Percentiles rank a stretch among this genome's conserved stretches.
Conservation (phyloP, 2,113 vertebrate species). For the Acrocephalus kingi region DNA sequence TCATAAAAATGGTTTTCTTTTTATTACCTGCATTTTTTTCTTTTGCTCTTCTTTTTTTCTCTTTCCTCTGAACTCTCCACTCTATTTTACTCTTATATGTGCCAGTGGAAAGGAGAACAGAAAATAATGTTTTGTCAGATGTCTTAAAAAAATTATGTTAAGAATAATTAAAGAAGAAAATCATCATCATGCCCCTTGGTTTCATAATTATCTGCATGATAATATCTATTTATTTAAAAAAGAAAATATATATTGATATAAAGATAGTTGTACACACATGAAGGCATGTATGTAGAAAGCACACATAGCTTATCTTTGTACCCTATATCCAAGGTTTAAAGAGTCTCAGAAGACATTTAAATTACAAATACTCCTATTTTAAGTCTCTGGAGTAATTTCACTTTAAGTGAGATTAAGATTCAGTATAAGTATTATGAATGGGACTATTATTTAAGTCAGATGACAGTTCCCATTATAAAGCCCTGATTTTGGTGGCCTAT, state of each 20-base stretch:
- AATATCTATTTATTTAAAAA: not conserved
- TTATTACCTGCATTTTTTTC: not conserved
- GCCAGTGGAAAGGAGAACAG: not conserved
- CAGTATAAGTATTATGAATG: conserved; percentile 50
- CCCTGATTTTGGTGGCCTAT: conserved; percentile 14
- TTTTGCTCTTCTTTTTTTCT: not conserved
- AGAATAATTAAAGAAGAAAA: not conserved
- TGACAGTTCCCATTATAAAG: conserved; percentile 47
- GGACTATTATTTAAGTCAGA: conserved; percentile 35
- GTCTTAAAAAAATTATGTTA: not conserved
- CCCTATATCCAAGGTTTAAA: not conserved
- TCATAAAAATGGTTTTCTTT: not conserved
- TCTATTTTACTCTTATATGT: not conserved
- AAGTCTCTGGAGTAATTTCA: conserved; percentile 28
- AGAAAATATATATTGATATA: not conserved
- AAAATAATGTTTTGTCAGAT: not conserved
- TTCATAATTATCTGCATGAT: not conserved
- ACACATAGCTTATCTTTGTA: not conserved
- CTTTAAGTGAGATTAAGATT: conserved; percentile 57
- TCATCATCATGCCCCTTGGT: not conserved
- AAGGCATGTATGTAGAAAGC: rapidly evolving
- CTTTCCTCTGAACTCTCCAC: not conserved
- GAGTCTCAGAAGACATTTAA: conserved; percentile 5
- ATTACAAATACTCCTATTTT: conserved; percentile 41
- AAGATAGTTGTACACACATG: not conserved